A percentile compares a stretch with the other conserved stretches of the same genome.
Conservation (phyloP, 37 sponge, comb jelly and placozoan genomes). For the Spongia lamella region DNA sequence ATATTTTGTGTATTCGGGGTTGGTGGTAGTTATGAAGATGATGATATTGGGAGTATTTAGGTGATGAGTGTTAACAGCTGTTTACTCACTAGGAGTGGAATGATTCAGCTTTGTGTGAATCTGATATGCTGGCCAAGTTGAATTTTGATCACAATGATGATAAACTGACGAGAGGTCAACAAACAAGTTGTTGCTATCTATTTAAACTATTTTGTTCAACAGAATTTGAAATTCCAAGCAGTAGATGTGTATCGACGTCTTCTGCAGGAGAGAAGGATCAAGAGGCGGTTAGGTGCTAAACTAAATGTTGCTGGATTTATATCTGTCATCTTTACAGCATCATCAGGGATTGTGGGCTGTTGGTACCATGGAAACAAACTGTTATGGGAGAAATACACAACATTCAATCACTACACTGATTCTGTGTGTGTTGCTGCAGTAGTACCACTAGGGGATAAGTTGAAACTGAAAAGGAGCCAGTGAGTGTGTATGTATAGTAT, state of each 20-base stretch:
- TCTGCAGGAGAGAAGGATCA: conserved; percentile 45
- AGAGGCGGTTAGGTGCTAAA: conserved; percentile 41
- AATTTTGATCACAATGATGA: conserved; percentile 22
- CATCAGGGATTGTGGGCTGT: conserved; percentile 67
- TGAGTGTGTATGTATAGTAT: neutral
- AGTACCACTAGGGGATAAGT: too few relatives aligned
- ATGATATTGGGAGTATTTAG: too few relatives aligned
- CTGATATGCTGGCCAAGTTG: conserved; percentile 1
- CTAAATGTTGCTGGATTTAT: neutral
- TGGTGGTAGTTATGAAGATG: too few relatives aligned
- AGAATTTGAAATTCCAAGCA: conserved; percentile 62
- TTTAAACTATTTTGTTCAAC: too few relatives aligned
- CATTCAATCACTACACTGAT: too few relatives aligned
- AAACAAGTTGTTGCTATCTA: too few relatives aligned
- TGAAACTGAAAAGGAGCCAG: too few relatives aligned
- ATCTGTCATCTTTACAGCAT: conserved; percentile 64
- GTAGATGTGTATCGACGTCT: conserved; percentile 48
- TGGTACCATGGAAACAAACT: conserved; percentile 41
- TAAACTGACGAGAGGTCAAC: conserved; percentile 37
- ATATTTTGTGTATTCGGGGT: too few relatives aligned
- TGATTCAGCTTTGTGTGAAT: conserved; percentile 44
- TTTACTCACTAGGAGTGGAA: conserved; percentile 41
- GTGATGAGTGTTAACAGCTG: too few relatives aligned
- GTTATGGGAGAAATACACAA: too few relatives aligned
- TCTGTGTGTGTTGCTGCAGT: too few relatives aligned